These are phyloP conservation scores for Syncerus caffer DNA, from an alignment of 2,797 vertebrate genomes.

Conservation along the genomic window DNA sequence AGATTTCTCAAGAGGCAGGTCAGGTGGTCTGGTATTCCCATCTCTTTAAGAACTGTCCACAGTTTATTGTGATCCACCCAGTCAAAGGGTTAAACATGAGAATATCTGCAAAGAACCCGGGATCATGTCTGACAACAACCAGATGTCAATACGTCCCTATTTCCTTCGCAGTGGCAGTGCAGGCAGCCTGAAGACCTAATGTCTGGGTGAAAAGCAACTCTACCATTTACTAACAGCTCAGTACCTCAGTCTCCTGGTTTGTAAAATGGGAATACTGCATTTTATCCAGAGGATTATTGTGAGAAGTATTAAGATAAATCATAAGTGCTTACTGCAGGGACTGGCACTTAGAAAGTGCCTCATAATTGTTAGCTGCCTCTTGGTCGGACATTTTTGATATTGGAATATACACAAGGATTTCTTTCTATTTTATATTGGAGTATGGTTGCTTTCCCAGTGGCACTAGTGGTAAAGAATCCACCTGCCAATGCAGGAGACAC, in stretches of 20 bases:
- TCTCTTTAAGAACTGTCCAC: no score
- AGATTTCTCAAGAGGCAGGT: no score
- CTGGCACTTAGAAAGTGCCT: neutral
- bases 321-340: neutral
- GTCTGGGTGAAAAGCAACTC: neutral
- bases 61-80: no score
- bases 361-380: neutral
- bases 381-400: neutral
- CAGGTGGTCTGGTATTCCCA: no score
- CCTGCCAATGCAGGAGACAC: neutral
- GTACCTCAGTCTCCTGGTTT: neutral
- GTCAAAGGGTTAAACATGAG: neutral
- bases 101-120: neutral
- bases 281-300: neutral
- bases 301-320: neutral
- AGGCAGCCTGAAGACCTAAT: no score
- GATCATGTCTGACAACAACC: neutral
- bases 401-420: neutral
- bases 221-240: neutral
- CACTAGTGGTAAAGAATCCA: neutral
- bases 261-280: neutral
- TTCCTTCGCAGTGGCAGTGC: rapidly evolving
- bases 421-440: neutral
- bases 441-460: neutral
- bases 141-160: neutral